Evolutionary conservation across 2,797 vertebrate species (phyloP), one percentile per base, ranked within the genome.

Genomic region (Botia kubotai): DNA sequence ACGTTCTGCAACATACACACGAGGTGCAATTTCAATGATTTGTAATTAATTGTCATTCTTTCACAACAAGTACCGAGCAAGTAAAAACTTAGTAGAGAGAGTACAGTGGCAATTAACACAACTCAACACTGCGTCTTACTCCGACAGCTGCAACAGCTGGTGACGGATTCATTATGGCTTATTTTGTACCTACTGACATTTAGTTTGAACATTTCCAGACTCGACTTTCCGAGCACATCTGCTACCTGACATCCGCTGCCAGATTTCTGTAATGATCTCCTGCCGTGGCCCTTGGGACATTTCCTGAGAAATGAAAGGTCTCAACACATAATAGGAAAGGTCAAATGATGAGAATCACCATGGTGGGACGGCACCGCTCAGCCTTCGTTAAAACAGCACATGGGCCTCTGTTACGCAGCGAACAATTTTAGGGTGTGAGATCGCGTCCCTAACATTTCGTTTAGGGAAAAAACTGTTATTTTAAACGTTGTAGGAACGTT

Each of bases 141-240:
- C 23, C 2, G 46, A 66, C 26, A 50, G 68, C 43, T 6, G 52
- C 14, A 53, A 17, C 52, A 53, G 26, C 60, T 62, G 53, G 11
- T 60, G 58, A 63, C 16, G 5, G 62, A 60, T 74, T 16, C 57
- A 72, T 71, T 74, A 46, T 43, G 13, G 26, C 33, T 80, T 70
- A 83, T 80, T 77, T 67, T 39, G n/a, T 67, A 72, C 65, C 70
- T 75, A 29, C 53, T 83, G 62, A 70, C 71, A 63, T 60, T 53
- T 50, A 75, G 33, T 76, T 66, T 69, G 52, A 58, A 29, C 16
- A 39, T 26, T 69, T 17, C 21, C 53, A 58, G 29, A 50, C 73
- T 46, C 53, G 67, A 36, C 62, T 58, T 69, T 78, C 67, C n/a
- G 63, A 19, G n/a, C 48, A 75, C 66, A 70, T 81, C 79, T 83